Percentiles rank a stretch among this genome's conserved stretches.
These are phyloP conservation scores for Coregonus suidteri DNA, from an alignment of 2,797 vertebrate genomes.

Conservation along the genomic window DNA sequence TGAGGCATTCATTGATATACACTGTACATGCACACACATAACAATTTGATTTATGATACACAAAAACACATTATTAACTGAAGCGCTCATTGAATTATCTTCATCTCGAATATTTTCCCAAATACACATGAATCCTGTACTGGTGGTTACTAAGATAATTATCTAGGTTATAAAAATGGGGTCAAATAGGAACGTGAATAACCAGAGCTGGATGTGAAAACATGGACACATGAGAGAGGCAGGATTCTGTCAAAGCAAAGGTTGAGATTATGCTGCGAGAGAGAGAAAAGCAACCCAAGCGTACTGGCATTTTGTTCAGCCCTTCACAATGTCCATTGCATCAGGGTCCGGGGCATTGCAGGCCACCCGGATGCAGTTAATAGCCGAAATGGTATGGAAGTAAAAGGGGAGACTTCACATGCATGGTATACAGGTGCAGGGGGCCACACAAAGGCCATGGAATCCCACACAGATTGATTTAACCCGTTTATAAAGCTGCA, in stretches of 20 bases:
- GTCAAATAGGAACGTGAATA: neutral
- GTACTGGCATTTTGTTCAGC: slow-evolving; percentile 37
- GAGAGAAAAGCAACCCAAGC: slow-evolving; percentile 24
- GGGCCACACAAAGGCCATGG: neutral
- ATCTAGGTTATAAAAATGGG: neutral
- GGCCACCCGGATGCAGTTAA: slow-evolving; percentile 20
- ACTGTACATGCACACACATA: too few relatives aligned
- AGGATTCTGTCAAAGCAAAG: neutral
- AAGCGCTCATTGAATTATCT: neutral
- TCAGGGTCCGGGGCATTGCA: neutral
- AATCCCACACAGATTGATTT: neutral
- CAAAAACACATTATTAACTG: neutral
- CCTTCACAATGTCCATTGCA: slow-evolving; percentile 24
- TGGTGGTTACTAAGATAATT: too few relatives aligned
- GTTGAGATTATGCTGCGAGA: slow-evolving; percentile 32
- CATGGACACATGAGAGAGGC: neutral
- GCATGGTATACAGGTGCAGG: neutral
- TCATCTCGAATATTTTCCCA: neutral
- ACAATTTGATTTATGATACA: neutral
- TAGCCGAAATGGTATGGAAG: slow-evolving; percentile 37
- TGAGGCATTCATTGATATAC: neutral
- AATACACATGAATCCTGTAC: neutral
- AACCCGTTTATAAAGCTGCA: neutral
- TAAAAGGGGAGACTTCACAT: neutral
- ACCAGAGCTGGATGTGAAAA: neutral